Base-by-base conservation (phyloP, 2,113 vertebrate species). In the Centrocercus urophasianus region DNA sequence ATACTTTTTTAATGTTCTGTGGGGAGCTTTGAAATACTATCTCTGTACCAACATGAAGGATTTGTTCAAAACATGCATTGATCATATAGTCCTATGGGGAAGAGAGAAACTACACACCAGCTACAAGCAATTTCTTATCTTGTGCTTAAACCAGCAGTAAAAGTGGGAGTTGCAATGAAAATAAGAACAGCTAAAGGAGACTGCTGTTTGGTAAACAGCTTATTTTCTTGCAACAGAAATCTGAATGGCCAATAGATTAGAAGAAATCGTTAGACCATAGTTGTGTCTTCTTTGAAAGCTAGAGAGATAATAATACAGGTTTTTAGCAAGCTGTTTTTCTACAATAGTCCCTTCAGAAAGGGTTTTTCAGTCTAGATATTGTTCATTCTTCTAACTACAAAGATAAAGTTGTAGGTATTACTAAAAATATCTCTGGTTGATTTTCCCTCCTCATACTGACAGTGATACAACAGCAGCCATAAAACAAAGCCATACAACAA, bases 241-340 rank as follows among this genome's bases (percentile, higher is more conserved):
- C 59, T 7, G 59, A 86, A n/a, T 30, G 48, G 64, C 63, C 71
- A 60, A 38, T 52, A 88, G 92, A 90, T 94, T 69, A 96, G 85
- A 78, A 88, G 57, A 86, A 89, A 75, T 88, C 73, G 40, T 91
- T 95, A 88, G 59, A 76, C 71, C 60, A 28, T 78, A 81, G 79
- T 88, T 96, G 27, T 93, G 94, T 93, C 91, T 95, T 79, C 73
- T 20, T 64, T 76, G 73, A 74, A 91, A 86, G 72, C 19, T 52
- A 69, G 71, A 24, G 69, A 94, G 83, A 94, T 91, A 77, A 90
- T 66, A 64, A 64, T 14, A 42, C n/a, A 72, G 81, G 18, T 76
- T 75, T 66, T 66, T 28, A 30, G 27, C 1, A 5, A 54, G 54
- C 34, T 61, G 72, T 75, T 91, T 91, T 93, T 71, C 63, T 25